Conservation (phyloP, 2,888 invertebrate species). For the Orthosia gothica region DNA sequence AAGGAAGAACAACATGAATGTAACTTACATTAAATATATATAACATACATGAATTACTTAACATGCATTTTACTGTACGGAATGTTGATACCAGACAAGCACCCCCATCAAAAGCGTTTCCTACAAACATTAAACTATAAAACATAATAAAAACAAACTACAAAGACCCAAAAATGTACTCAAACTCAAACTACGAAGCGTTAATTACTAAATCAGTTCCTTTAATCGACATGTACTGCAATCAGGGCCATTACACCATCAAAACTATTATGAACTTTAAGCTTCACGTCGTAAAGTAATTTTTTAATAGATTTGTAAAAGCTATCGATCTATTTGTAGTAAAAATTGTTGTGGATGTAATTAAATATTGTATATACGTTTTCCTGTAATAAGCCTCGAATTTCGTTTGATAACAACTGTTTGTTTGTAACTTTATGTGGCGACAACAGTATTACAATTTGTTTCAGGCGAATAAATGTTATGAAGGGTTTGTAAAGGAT, state of each 20-base stretch:
- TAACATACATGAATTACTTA: too few relatives aligned
- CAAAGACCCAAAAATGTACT: constrained; percentile 47
- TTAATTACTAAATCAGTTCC: constrained; percentile 75
- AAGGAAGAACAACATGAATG: background rate
- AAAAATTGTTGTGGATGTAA: constrained; percentile 74
- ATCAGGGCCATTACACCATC: constrained; percentile 10
- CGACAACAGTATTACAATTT: constrained; percentile 34
- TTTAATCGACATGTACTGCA: constrained; percentile 48
- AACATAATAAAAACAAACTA: constrained; percentile 43
- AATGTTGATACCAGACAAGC: background rate
- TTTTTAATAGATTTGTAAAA: constrained; percentile 52
- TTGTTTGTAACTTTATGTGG: constrained; percentile 41
- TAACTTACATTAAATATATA: too few relatives aligned
- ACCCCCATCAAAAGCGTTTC: constrained; percentile 20
- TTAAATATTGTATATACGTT: constrained; percentile 71
- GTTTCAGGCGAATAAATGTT: constrained; percentile 16
- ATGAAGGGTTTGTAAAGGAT: background rate
- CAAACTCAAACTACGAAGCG: constrained; percentile 63
- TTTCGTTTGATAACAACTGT: constrained; percentile 38
- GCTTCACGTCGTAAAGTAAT: background rate
- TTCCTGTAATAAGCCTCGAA: constrained; percentile 44
- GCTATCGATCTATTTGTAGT: constrained; percentile 78
- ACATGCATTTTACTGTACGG: background rate
- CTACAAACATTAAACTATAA: constrained; percentile 9
- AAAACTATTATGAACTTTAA: constrained; percentile 34